Evolutionary conservation across 2,888 invertebrate species (phyloP), one percentile per base, ranked within the genome.

Genomic region (Hofmannophila pseudospretella): DNA sequence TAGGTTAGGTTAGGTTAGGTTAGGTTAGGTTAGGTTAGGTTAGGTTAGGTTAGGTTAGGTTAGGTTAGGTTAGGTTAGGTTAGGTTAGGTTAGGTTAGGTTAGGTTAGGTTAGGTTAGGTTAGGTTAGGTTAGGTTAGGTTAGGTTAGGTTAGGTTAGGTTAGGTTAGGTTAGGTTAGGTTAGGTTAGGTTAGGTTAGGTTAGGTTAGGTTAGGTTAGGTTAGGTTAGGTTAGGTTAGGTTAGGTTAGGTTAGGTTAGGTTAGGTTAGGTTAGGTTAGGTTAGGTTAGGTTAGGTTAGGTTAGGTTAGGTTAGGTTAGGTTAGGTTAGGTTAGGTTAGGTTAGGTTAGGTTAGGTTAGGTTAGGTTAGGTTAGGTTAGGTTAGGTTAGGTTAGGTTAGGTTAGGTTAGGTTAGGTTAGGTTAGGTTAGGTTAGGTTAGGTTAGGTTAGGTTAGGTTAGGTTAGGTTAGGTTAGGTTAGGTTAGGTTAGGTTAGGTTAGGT

Each of bases 241-340:
- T 29, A 29, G 29, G 29, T 29, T 29, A 29, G 29, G 29, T 29
- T 29, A 45, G 50, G 45, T 45, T 48, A 48, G 47, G 50, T 46
- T 47, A 45, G 39, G 45, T 45, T 45, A 45, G 45, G 45, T 45
- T 45, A 45, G 45, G 47, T 48, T 48, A 45, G 45, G 44, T 45
- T 47, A 45, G 44, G 44, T 47, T 45, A 47, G 45, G 48, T 44
- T 47, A 44, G 44, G 44, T 47, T 47, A 41, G 45, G 42, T 42
- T 46, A 43, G 43, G 43, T 43, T 43, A 43, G 19, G 19, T 19
- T 19, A 19, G 19, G 19, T 19, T 19, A 19, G 19, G 19, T 19
- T 19, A 19, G 19, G 19, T 19, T 19, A 19, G 19, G 19, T 19
- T 19, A 19, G 19, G 19, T 19, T 19, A 19, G 19, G 19, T 19